Conservation (phyloP, 2,113 vertebrate genomes). For the Acrocephalus arundinaceus region DNA sequence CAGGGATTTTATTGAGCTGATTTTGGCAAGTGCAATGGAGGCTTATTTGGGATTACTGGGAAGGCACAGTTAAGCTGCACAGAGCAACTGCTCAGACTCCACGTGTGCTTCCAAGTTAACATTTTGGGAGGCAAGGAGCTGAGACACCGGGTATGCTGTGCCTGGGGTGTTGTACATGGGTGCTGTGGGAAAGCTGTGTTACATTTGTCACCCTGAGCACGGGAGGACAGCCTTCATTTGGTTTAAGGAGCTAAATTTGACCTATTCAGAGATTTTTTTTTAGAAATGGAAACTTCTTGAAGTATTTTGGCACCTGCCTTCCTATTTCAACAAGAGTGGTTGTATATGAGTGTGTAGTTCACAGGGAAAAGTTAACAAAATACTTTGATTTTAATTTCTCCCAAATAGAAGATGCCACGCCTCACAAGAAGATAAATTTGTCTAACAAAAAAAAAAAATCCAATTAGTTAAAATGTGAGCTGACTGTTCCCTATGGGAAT, state of each 20-base stretch:
- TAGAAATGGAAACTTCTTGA: background rate
- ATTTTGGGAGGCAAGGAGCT: background rate
- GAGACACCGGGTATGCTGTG: rapidly evolving
- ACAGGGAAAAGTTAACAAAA: background rate
- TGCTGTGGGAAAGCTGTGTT: background rate
- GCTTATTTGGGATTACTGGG: background rate
- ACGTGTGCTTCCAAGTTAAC: background rate
- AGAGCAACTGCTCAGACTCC: background rate
- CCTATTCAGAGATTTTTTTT: background rate
- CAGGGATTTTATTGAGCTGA: background rate
- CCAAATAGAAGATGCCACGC: background rate
- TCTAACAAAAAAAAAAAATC: background rate
- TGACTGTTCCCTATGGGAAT: background rate
- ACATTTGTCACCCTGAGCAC: background rate
- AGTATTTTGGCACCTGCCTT: background rate
- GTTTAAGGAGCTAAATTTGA: background rate
- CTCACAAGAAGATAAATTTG: background rate
- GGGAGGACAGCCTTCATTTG: background rate
- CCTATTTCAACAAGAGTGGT: background rate
- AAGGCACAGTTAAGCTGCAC: background rate
- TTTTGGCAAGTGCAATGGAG: background rate
- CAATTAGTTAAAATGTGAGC: background rate
- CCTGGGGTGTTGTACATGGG: background rate
- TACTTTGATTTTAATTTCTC: background rate
- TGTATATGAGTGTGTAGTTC: background rate